Base-by-base conservation (phyloP, 2,888 invertebrate species). In the Caenorhabditis japonica region DNA sequence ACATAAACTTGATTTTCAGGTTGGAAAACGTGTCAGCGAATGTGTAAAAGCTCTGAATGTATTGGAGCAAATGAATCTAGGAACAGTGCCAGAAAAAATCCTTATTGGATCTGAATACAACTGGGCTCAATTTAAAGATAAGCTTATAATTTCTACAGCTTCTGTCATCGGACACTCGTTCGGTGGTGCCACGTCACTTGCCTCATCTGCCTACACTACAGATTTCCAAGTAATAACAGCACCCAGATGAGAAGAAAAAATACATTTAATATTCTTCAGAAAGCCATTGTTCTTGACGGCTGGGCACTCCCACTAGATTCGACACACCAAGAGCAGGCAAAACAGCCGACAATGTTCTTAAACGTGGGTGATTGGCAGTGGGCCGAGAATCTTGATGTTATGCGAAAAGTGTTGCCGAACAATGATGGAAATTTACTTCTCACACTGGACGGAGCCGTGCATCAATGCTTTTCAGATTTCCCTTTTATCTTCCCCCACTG, bases 141-240 rank as follows among this genome's bases (percentile, higher is more conserved):
- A 52, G 19, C 66, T 86, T 17, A 79, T 80, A 47, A 70, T 87
- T 34, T 47, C 70, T 10, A 71, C 76, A 27, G 77, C 82, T 3
- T 88, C 90, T 1, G 88, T 92, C 71, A 90, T 90, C 80, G 92
- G 92, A 2, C 92, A 92, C 87, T 92, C 92, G 0, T 92, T 92
- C 88, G 92, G 92, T 7, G 92, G 91, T 2, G 91, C 91, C 4
- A 91, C 92, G 0, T 89, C 91, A 10, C 84, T 92, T 2, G 88
- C 91, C 25, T 89, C 91, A 0, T 85, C 91, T 25, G 89, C 90
- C 0, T 88, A 88, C 58, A 91, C 91, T 69, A 88, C 79, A 4
- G 83, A 82, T 58, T 84, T 85, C 56, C 76, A 84, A 69, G 81
- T 76, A 21, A 46, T 46, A 23, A 36, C 33, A 7, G 3, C 5